Evolutionary conservation across 2,113 vertebrate genomes (phyloP).

Genomic region (Lates calcarifer): DNA sequence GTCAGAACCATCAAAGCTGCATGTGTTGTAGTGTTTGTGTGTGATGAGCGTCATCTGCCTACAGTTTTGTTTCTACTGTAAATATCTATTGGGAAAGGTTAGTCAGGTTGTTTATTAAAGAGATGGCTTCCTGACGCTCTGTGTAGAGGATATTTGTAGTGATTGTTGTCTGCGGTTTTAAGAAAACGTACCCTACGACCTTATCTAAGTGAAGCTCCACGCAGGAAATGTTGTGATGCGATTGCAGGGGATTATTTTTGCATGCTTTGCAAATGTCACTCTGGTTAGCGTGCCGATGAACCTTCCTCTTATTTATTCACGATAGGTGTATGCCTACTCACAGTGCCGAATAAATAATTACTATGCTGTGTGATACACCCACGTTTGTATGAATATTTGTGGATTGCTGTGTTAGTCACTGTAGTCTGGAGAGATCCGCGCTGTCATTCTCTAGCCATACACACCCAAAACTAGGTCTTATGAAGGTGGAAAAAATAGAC

Average conservation of each 20-base stretch:
- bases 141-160: not conserved
- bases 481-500: slow-evolving; percentile 7
- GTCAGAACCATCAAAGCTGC: not conserved
- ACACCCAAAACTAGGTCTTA: not conserved
- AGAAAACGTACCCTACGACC: not conserved
- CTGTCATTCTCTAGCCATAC: not conserved
- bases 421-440: not conserved
- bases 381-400: not conserved
- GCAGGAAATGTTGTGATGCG: not conserved
- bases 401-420: slow-evolving; percentile 3
- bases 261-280: slow-evolving; percentile 4
- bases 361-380: not conserved
- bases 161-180: not conserved
- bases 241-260: slow-evolving; percentile 12
- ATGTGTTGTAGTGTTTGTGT: not conserved
- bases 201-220: not conserved
- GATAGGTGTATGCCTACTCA: not conserved
- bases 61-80: slow-evolving; percentile 21
- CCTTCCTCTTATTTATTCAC: not conserved
- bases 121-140: not conserved
- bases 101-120: not conserved
- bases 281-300: not conserved
- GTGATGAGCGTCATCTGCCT: not conserved
- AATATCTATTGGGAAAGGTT: not conserved
- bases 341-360: rapidly evolving